Evolutionary conservation across 2,797 vertebrate genomes (phyloP).

Genomic region (Smutsia temminckii): DNA sequence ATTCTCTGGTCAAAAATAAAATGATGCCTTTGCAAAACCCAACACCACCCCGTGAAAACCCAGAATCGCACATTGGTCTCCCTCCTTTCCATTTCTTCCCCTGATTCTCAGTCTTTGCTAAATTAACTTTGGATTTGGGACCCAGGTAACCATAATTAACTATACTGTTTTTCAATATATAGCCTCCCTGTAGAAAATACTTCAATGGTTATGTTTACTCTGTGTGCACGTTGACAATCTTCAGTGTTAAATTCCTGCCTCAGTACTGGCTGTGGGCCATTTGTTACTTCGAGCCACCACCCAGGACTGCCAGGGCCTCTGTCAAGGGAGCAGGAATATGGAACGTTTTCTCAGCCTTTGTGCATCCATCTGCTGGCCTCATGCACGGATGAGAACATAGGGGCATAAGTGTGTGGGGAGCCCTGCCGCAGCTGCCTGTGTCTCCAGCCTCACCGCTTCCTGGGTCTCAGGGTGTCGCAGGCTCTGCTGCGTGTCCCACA

Average conservation of each 20-base stretch:
- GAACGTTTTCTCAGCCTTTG: background rate
- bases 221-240: accelerated
- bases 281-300: too few relatives aligned
- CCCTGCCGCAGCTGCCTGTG: too few relatives aligned
- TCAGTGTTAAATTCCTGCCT: background rate
- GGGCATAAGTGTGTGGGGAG: too few relatives aligned
- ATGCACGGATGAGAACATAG: accelerated
- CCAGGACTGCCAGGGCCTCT: too few relatives aligned
- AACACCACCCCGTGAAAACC: accelerated
- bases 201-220: accelerated
- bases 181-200: accelerated
- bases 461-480: accelerated
- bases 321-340: accelerated
- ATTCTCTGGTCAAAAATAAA: accelerated
- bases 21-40: accelerated
- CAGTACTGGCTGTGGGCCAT: accelerated
- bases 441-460: too few relatives aligned
- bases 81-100: accelerated
- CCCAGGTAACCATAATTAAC: background rate
- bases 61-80: accelerated
- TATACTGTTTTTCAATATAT: background rate
- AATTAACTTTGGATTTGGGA: too few relatives aligned
- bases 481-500: accelerated
- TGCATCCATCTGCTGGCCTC: background rate
- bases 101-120: accelerated